Conservation (phyloP, 2,113 vertebrate species). For the Calonectris borealis region DNA sequence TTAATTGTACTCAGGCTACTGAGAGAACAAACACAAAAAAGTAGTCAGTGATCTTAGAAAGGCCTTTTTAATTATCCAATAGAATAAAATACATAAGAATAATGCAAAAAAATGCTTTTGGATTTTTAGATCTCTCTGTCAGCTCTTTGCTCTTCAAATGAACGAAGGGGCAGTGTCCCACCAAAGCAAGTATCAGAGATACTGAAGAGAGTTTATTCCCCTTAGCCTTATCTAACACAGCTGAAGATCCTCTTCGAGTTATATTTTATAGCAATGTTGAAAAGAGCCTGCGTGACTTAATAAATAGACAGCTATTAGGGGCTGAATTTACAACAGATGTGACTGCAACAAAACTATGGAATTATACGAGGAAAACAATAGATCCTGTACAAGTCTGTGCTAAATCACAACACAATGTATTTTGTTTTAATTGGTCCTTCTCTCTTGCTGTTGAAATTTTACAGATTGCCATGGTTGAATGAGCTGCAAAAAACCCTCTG, state of each 20-base stretch:
- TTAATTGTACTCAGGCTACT: background rate
- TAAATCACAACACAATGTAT: background rate
- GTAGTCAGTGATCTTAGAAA: background rate
- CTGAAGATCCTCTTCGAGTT: background rate
- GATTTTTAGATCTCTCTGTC: background rate
- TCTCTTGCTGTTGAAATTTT: background rate
- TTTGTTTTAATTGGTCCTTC: constrained; percentile 23
- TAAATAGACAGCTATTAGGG: background rate
- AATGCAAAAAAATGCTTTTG: background rate
- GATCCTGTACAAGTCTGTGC: background rate
- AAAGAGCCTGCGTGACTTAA: background rate
- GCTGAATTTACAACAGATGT: background rate
- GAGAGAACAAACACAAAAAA: background rate
- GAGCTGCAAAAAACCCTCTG: background rate
- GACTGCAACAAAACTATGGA: background rate
- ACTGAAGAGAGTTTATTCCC: background rate
- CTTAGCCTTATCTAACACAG: background rate
- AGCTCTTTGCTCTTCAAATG: background rate
- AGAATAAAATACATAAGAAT: background rate
- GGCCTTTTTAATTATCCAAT: background rate
- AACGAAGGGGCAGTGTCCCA: background rate
- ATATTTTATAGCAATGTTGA: background rate
- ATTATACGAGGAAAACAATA: background rate
- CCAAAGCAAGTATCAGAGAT: background rate
- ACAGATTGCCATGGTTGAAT: background rate